Percentiles rank a stretch among this genome's conserved stretches.
These are phyloP conservation scores for Lampris megalopsis DNA, from an alignment of 2,113 vertebrate genomes.

Conservation along the genomic window DNA sequence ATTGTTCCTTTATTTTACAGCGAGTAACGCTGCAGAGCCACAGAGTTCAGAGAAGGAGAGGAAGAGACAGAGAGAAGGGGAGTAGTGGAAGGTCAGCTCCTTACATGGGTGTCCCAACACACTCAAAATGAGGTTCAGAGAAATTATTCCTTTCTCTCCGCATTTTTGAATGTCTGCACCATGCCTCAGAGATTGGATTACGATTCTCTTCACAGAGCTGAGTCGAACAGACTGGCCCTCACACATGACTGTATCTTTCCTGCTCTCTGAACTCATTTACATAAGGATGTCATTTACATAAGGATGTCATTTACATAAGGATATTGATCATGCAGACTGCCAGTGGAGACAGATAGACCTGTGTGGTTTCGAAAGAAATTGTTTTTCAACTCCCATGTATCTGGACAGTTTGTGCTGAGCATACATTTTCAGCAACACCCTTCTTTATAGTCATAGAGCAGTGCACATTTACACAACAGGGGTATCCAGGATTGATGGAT, in stretches of 20 bases:
- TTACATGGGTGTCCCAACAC: constrained; percentile 17
- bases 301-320: too few species aligned
- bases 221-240: constrained; percentile 50
- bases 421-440: constrained; percentile 5
- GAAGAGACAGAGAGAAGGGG: constrained; percentile 5
- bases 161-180: neutral
- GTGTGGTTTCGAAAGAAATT: constrained; percentile 23
- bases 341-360: constrained; percentile 26
- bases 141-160: neutral
- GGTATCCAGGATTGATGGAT: neutral
- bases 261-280: constrained; percentile 50
- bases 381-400: constrained; percentile 25
- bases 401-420: neutral
- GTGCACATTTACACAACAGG: neutral
- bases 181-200: constrained; percentile 27
- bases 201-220: constrained; percentile 1
- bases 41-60: constrained; percentile 16
- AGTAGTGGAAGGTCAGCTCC: constrained; percentile 41
- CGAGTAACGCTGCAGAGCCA: constrained; percentile 19
- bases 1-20: constrained; percentile 18
- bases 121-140: constrained; percentile 28
- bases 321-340: constrained; percentile 37
- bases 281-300: constrained; percentile 50
- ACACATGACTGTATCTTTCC: constrained; percentile 30
- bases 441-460: constrained; percentile 18